phyloP scores from a whole-genome alignment of 2,888 invertebrate species.

The Apodemia duryi region DNA sequence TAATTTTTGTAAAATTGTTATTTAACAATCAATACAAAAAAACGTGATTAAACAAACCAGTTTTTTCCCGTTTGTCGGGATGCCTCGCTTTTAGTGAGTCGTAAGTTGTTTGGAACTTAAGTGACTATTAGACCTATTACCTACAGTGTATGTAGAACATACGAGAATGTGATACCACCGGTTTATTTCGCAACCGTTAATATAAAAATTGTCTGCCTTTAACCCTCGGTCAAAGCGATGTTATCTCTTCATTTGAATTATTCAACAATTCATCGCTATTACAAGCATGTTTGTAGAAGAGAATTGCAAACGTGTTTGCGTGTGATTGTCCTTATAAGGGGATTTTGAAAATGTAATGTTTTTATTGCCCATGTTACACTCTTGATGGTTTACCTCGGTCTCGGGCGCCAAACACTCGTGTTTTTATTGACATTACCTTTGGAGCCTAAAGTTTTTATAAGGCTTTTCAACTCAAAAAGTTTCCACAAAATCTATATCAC shows the following conservation, averaged over 20 bases:
- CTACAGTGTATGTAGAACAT: background rate
- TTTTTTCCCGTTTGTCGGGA: too few species aligned
- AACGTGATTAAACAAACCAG: too few species aligned
- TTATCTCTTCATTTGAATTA: background rate
- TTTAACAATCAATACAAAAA: too few species aligned
- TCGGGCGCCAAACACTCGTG: too few species aligned
- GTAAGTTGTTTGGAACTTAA: background rate
- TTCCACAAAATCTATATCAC: too few species aligned
- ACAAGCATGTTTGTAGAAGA: background rate
- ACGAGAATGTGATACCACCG: background rate
- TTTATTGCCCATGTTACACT: too few species aligned
- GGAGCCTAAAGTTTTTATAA: too few species aligned
- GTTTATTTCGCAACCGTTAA: constrained; percentile 10
- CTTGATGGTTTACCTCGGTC: too few species aligned
- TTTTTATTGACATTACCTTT: too few species aligned
- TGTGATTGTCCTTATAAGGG: background rate
- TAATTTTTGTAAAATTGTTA: too few species aligned
- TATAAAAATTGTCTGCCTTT: background rate
- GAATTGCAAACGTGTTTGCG: background rate
- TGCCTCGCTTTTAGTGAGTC: background rate
- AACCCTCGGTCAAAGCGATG: background rate
- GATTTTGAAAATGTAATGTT: background rate
- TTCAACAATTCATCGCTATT: background rate
- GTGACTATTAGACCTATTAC: background rate
- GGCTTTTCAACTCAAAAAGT: too few species aligned